Percentiles rank a stretch among this genome's conserved stretches.
Evolutionary conservation across 1,140 invertebrate genomes (phyloP).

Genomic region (Danaus melanippus): DNA sequence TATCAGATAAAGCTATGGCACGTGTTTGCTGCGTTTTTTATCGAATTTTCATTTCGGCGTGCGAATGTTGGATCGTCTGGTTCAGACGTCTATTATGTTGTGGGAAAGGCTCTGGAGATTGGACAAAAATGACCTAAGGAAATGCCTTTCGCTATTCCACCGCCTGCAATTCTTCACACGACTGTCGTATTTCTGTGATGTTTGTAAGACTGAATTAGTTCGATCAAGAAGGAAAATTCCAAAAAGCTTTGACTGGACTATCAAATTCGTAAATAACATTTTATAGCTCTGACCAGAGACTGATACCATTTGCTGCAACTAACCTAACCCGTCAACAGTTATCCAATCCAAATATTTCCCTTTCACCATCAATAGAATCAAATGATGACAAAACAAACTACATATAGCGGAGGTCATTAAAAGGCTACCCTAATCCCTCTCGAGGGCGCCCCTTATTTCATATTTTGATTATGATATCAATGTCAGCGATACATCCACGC

Average conservation of each 20-base stretch:
- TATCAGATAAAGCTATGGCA: conserved; percentile 65
- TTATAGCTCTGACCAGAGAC: too few relatives aligned
- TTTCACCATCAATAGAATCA: not conserved
- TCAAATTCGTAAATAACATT: too few relatives aligned
- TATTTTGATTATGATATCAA: conserved; percentile 71
- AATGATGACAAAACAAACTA: conserved; percentile 28
- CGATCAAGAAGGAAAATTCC: too few relatives aligned
- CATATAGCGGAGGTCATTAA: conserved; percentile 52
- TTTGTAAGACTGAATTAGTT: too few relatives aligned
- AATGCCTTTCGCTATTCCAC: too few relatives aligned
- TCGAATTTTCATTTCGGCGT: conserved; percentile 60
- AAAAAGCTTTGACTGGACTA: too few relatives aligned
- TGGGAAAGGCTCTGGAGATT: conserved; percentile 22
- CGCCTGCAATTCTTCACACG: too few relatives aligned
- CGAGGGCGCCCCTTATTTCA: conserved; percentile 49
- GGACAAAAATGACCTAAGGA: too few relatives aligned
- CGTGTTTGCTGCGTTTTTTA: conserved; percentile 60
- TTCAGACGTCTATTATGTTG: conserved; percentile 40
- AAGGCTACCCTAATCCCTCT: conserved; percentile 48
- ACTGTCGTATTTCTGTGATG: too few relatives aligned
- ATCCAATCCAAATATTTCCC: too few relatives aligned
- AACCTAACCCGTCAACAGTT: too few relatives aligned
- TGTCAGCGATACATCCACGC: conserved; percentile 43
- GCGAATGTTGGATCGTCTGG: conserved; percentile 61
- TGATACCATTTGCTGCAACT: too few relatives aligned